These are phyloP conservation scores for Tetragnatha montana DNA, from an alignment of 2,888 invertebrate species.

Conservation along the genomic window DNA sequence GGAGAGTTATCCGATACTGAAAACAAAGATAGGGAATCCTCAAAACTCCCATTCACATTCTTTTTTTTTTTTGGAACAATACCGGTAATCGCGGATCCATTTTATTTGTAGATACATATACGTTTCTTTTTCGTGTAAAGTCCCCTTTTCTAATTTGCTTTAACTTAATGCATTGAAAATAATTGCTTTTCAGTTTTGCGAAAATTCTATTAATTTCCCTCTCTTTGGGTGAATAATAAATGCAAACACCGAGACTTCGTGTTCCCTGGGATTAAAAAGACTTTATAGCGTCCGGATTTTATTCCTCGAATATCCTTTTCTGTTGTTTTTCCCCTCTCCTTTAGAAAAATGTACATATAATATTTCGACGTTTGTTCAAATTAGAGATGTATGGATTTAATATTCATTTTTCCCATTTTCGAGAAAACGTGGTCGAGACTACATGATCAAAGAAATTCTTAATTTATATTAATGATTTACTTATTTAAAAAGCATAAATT, in stretches of 20 bases:
- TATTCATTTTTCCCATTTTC: neutral
- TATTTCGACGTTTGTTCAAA: neutral
- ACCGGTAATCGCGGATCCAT: neutral
- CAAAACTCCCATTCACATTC: neutral
- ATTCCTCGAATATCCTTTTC: neutral
- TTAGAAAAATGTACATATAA: neutral
- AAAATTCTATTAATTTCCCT: conserved; percentile 25
- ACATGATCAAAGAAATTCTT: neutral
- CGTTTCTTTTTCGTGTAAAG: neutral
- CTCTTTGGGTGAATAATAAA: conserved; percentile 31
- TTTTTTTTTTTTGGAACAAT: neutral
- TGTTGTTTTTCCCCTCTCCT: neutral
- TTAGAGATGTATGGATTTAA: neutral
- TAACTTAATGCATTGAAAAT: conserved; percentile 32
- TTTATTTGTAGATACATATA: neutral
- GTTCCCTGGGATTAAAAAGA: conserved; percentile 17
- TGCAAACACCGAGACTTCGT: conserved; percentile 1
- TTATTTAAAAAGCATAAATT: neutral
- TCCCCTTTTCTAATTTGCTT: conserved; percentile 12
- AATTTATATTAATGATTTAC: conserved; percentile 1
- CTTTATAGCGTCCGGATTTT: neutral
- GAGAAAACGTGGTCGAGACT: neutral
- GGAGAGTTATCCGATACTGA: neutral
- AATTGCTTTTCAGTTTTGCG: neutral
- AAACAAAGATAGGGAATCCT: neutral